Conservation (phyloP, 1,140 invertebrate genomes). For the Drosophila subobscura region DNA sequence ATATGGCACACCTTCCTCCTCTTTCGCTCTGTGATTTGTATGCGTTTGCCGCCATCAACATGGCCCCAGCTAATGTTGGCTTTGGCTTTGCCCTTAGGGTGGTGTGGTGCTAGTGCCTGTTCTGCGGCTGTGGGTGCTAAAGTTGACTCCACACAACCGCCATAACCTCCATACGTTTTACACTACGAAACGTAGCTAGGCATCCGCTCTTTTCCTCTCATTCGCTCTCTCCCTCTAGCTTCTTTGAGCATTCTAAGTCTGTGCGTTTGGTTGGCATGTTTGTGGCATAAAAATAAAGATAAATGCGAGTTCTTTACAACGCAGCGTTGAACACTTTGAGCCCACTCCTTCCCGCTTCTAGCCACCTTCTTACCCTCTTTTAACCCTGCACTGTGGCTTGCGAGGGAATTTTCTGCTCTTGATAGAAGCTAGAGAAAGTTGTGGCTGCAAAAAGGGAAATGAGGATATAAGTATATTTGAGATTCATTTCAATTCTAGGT, state of each 20-base stretch:
- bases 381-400: background rate
- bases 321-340: slow-evolving; percentile 57
- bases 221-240: slow-evolving; percentile 22
- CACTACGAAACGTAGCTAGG: slow-evolving; percentile 57
- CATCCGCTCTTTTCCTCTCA: background rate
- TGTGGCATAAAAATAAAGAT: slow-evolving; percentile 83
- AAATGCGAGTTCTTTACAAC: slow-evolving; percentile 80
- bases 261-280: slow-evolving; percentile 64
- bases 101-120: slow-evolving; percentile 3
- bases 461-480: too few species aligned
- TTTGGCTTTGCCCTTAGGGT: slow-evolving; percentile 33
- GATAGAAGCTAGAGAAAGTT: too few species aligned
- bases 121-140: slow-evolving; percentile 25
- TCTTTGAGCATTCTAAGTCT: slow-evolving; percentile 31
- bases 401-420: too few species aligned
- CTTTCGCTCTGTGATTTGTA: slow-evolving; percentile 65
- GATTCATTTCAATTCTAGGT: too few species aligned
- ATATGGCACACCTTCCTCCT: slow-evolving; percentile 21
- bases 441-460: too few species aligned
- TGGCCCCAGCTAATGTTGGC: slow-evolving; percentile 58
- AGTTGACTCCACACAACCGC: slow-evolving; percentile 43
- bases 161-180: slow-evolving; percentile 47
- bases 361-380: background rate
- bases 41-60: slow-evolving; percentile 62
- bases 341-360: background rate